Evolutionary conservation across 2,797 vertebrate species (phyloP), one percentile per base, ranked within the genome.

Genomic region (Lindbergichthys nudifrons): DNA sequence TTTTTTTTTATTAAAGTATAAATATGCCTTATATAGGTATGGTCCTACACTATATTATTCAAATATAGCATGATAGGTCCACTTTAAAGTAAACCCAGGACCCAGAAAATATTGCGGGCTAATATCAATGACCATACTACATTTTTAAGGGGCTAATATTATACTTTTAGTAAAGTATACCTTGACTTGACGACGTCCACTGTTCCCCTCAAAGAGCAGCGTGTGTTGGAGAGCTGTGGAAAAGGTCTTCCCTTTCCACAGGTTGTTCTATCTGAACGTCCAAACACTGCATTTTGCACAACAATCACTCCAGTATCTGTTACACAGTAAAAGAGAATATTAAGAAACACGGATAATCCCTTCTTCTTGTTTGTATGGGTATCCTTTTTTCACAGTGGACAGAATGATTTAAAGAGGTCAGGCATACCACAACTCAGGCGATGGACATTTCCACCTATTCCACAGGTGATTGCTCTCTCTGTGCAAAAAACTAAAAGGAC

Each of bases 301-400:
- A 10, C 46, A 81, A 88, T 87, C 70, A 90, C 65, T 45, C 84
- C 86, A 10, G 1, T 2, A 7, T 60, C 79, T 80, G 59, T 1
- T 15, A 41, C 26, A 63, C 54, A 73, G 3, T 26, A 41, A 11
- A 1, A 12, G 10, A 32, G 10, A 21, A 23, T 26, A 65, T 43
- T 5, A 36, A 18, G 11, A n/a, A 50, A 16, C 2, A 23, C 21
- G 21, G 21, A 1, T 48, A 48, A 12, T 61, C 13, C 10, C 32
- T 12, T 16, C 30, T 11, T 15, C 48, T 18, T 48, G 10, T 60
- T 61, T 61, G 4, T 5, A 4, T 36, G 21, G 41, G 16, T 12
- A 12, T 19, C 39, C 42, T 58, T 19, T n/a, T 58, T 23, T 26
- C 6, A 60, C 36, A 12, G 21, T 21, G 21, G 21, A 21, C 21